These are phyloP conservation scores for Holothuria scabra DNA, from an alignment of 53 echinoderm and acorn worm species.

Conservation along the genomic window DNA sequence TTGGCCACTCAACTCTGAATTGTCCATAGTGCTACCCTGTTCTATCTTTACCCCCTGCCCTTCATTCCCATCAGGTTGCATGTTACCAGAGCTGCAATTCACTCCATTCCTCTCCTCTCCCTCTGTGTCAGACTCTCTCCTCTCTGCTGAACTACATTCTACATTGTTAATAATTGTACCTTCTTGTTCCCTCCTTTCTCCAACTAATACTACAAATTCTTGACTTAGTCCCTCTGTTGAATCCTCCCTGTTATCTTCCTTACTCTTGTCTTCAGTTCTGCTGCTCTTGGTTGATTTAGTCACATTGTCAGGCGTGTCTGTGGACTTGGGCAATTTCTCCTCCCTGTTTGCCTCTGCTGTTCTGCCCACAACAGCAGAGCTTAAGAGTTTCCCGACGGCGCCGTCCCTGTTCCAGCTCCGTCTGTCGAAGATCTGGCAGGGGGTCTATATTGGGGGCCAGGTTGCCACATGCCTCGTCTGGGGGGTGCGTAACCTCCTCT, in stretches of 20 bases:
- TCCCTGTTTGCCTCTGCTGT: slow-evolving; percentile 32
- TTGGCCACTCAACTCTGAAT: background rate
- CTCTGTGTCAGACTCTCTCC: too few relatives aligned
- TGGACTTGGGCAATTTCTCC: background rate
- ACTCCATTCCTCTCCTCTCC: too few relatives aligned
- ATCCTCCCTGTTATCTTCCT: too few relatives aligned
- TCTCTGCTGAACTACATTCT: too few relatives aligned
- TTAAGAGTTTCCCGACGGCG: slow-evolving; percentile 36
- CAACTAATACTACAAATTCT: background rate
- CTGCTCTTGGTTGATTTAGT: too few relatives aligned
- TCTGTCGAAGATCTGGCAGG: too few relatives aligned
- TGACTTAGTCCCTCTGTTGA: too few relatives aligned
- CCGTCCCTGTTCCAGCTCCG: background rate
- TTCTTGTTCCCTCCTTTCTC: slow-evolving; percentile 17
- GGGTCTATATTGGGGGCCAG: too few relatives aligned
- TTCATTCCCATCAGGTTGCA: background rate
- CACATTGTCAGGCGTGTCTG: too few relatives aligned
- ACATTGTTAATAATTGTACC: too few relatives aligned
- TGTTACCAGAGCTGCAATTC: too few relatives aligned
- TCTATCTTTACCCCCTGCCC: slow-evolving; percentile 1
- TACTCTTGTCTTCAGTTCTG: background rate
- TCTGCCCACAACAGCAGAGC: slow-evolving; percentile 57
- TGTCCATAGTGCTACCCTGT: background rate
- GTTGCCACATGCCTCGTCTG: too few relatives aligned
- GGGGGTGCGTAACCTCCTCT: background rate